A percentile compares a stretch with the other conserved stretches of the same genome.
Conservation (phyloP, 2,797 vertebrate genomes). For the Pangasius djambal region DNA sequence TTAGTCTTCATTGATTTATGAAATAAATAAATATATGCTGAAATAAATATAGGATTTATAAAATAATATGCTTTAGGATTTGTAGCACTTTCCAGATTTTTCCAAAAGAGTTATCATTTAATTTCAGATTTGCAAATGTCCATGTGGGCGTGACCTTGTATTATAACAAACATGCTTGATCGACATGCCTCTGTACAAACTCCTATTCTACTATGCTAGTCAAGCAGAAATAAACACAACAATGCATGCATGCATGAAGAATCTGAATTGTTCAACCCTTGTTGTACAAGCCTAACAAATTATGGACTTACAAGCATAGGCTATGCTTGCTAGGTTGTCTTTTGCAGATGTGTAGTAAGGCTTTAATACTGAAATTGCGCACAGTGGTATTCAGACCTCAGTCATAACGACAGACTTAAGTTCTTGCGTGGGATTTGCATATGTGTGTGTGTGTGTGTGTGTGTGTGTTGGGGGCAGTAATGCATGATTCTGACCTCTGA, state of each 20-base stretch:
- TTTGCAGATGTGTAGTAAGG: neutral
- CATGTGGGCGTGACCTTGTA: neutral
- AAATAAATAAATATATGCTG: no score
- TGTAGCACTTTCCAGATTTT: neutral
- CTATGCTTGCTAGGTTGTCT: neutral
- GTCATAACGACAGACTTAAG: neutral
- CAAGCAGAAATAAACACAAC: neutral
- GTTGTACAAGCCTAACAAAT: neutral
- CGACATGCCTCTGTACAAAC: constrained; percentile 3
- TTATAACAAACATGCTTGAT: neutral
- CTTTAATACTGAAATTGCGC: neutral
- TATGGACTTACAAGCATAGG: neutral
- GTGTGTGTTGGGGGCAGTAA: neutral
- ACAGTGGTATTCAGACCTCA: neutral
- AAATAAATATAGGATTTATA: no score
- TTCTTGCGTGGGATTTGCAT: neutral
- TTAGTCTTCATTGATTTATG: neutral
- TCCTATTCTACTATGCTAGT: neutral
- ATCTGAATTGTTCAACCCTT: neutral
- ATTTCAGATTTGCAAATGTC: neutral
- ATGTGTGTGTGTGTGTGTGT: neutral
- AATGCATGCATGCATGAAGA: constrained; percentile 1
- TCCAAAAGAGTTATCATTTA: neutral
- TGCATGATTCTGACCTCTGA: neutral
- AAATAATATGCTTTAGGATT: neutral